Evolutionary conservation across 2,797 vertebrate genomes (phyloP).

Genomic region (Balearica regulorum): DNA sequence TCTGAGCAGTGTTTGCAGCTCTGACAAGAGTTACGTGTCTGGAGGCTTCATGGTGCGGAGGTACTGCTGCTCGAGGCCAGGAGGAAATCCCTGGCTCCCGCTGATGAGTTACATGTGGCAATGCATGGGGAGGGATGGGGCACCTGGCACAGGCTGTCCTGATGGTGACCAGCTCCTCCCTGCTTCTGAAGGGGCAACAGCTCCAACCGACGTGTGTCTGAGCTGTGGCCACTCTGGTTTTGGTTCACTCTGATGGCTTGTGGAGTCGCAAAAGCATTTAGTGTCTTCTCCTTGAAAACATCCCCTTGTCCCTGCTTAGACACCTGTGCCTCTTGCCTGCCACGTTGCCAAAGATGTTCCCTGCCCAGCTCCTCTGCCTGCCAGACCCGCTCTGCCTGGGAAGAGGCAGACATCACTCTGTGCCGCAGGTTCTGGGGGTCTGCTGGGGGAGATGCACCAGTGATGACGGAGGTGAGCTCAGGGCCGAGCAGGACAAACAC

Average conservation of each 20-base stretch:
- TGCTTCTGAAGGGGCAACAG: background rate
- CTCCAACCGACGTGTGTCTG: rapidly evolving
- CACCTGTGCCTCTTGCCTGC: background rate
- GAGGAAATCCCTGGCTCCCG: background rate
- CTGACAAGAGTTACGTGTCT: background rate
- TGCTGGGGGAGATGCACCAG: background rate
- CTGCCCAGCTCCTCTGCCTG: background rate
- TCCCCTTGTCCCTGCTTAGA: background rate
- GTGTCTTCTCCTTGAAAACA: background rate
- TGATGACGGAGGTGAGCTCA: background rate
- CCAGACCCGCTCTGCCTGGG: background rate
- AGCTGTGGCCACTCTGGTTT: background rate
- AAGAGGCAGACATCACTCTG: background rate
- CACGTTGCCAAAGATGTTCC: background rate
- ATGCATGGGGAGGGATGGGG: background rate
- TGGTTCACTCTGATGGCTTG: background rate
- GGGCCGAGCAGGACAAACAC: rapidly evolving
- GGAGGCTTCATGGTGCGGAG: background rate
- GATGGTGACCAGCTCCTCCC: background rate
- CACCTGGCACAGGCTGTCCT: background rate
- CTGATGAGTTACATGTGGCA: background rate
- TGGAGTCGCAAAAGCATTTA: background rate
- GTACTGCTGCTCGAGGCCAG: background rate
- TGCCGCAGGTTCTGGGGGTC: background rate
- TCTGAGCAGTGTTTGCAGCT: background rate